These are phyloP conservation scores for Apis florea DNA, from an alignment of 1,140 invertebrate genomes.

Conservation along the genomic window DNA sequence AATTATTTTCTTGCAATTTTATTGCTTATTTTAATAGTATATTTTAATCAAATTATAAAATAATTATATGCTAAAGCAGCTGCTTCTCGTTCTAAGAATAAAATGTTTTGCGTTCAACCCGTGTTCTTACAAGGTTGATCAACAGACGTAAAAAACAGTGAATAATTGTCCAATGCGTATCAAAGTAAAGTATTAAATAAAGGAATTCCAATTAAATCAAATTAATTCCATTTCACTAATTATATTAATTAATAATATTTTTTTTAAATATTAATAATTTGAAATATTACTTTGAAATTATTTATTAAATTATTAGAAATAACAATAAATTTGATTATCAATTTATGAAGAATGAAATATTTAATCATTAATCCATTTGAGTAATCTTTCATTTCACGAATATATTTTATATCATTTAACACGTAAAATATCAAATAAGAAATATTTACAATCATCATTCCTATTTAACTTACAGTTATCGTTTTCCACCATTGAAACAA, in stretches of 20 bases:
- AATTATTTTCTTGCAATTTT: neutral
- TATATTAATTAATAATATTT: neutral
- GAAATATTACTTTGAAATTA: neutral
- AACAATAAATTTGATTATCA: neutral
- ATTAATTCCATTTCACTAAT: neutral
- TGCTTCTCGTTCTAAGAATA: conserved; percentile 60
- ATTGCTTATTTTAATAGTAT: neutral
- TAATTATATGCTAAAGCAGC: conserved; percentile 55
- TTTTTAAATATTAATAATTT: neutral
- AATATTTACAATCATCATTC: neutral
- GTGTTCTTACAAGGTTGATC: conserved; percentile 42
- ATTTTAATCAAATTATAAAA: conserved; percentile 41
- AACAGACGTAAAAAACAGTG: conserved; percentile 42
- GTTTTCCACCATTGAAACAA: neutral
- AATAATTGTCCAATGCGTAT: conserved; percentile 21
- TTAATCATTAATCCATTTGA: neutral
- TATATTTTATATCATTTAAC: neutral
- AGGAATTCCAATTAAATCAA: neutral
- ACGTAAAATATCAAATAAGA: no score
- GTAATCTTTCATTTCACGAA: neutral
- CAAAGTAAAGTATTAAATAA: no score
- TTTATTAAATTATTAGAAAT: neutral
- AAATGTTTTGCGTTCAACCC: conserved; percentile 26
- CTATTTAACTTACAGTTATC: neutral
- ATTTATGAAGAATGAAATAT: neutral